Conservation (phyloP, 2,113 vertebrate species). For the Colius striatus region DNA sequence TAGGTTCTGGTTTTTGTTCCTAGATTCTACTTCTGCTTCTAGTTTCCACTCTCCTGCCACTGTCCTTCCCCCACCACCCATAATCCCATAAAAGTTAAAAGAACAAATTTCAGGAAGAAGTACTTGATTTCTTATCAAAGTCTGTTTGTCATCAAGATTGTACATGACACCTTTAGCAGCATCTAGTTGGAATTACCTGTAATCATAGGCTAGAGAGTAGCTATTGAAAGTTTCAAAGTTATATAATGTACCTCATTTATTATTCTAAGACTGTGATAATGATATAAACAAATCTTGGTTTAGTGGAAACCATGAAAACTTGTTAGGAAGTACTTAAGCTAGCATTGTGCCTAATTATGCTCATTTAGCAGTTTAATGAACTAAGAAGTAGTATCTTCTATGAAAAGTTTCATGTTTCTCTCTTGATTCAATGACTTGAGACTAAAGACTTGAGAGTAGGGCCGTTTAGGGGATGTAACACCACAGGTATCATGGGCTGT, state of each 20-base stretch:
- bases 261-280: rapidly evolving
- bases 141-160: background rate
- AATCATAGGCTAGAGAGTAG: background rate
- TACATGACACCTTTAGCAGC: background rate
- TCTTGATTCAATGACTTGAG: background rate
- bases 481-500: background rate
- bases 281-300: background rate
- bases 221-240: background rate
- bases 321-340: background rate
- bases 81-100: background rate
- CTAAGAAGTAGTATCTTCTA: background rate
- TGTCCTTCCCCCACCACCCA: too few species aligned
- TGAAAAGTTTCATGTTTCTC: background rate
- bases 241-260: background rate
- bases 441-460: background rate
- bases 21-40: background rate
- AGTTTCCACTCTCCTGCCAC: too few species aligned
- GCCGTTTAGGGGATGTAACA: background rate
- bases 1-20: background rate
- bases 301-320: background rate
- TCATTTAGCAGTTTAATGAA: background rate
- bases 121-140: background rate
- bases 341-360: background rate
- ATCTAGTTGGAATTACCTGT: background rate
- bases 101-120: background rate